These are phyloP conservation scores for Hypomecis punctinalis DNA, from an alignment of 2,888 invertebrate species.

Conservation along the genomic window DNA sequence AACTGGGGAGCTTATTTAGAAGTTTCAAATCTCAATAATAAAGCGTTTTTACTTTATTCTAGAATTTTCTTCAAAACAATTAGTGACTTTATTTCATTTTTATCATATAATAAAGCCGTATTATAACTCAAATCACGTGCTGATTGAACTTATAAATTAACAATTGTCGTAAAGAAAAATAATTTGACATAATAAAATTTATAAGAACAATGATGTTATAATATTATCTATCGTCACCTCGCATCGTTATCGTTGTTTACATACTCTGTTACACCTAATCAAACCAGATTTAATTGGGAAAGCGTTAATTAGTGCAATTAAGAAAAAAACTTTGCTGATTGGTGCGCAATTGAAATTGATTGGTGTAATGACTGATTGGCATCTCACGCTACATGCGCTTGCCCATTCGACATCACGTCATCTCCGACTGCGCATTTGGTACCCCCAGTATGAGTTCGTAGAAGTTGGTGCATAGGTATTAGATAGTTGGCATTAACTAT, in stretches of 20 bases:
- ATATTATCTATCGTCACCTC: slow-evolving; percentile 1
- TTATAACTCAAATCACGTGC: slow-evolving; percentile 5
- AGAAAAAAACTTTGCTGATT: slow-evolving; percentile 37
- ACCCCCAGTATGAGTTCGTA: not conserved
- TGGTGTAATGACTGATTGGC: slow-evolving; percentile 14
- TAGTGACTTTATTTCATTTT: not conserved
- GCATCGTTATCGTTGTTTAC: slow-evolving; percentile 19
- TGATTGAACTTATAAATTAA: not conserved
- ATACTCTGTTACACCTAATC: slow-evolving; percentile 11
- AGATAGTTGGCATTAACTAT: no score
- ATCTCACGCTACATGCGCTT: slow-evolving; percentile 19
- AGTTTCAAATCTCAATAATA: slow-evolving; percentile 24
- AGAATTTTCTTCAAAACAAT: not conserved
- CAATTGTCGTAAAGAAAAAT: not conserved
- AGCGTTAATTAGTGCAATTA: slow-evolving; percentile 54
- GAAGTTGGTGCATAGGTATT: no score
- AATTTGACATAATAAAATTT: not conserved
- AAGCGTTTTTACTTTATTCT: slow-evolving; percentile 7
- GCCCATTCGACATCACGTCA: slow-evolving; percentile 11
- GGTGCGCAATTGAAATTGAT: slow-evolving; percentile 20
- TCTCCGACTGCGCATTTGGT: not conserved
- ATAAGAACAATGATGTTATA: not conserved
- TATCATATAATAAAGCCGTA: not conserved
- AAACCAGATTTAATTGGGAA: slow-evolving; percentile 43
- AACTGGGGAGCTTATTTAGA: slow-evolving; percentile 35